phyloP scores from a whole-genome alignment of 2,888 invertebrate species.

The Hypolimnas misippus region DNA sequence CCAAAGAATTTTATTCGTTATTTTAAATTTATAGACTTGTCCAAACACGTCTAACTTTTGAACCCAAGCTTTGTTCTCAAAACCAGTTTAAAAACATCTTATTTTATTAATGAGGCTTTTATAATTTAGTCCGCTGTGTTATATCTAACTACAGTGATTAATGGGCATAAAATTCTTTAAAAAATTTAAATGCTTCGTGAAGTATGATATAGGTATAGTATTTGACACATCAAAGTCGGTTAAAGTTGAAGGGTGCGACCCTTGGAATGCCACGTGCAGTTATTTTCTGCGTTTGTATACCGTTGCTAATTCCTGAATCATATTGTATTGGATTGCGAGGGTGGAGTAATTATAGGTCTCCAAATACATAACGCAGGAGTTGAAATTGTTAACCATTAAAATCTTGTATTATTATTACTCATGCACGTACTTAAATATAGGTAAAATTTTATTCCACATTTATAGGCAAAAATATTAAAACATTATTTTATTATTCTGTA shows the following conservation, averaged over 20 bases:
- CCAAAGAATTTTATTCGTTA: constrained; percentile 6
- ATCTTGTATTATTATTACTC: too few species aligned
- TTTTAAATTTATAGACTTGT: constrained; percentile 29
- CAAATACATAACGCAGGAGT: background rate
- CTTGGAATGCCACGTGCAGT: constrained; percentile 60
- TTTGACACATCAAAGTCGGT: constrained; percentile 22
- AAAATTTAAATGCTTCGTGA: background rate
- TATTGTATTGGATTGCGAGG: constrained; percentile 29
- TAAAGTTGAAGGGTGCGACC: constrained; percentile 60
- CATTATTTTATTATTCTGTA: too few species aligned
- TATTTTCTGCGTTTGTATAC: constrained; percentile 62
- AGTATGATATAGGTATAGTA: background rate
- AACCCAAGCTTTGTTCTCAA: constrained; percentile 19
- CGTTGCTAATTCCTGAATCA: constrained; percentile 57
- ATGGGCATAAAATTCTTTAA: background rate
- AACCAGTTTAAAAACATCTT: constrained; percentile 33
- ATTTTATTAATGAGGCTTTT: constrained; percentile 25
- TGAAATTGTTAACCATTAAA: background rate
- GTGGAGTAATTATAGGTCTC: background rate
- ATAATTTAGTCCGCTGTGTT: constrained; percentile 7
- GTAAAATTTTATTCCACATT: too few species aligned
- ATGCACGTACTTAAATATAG: too few species aligned
- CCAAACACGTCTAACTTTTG: constrained; percentile 27
- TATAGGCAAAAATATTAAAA: too few species aligned
- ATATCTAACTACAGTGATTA: constrained; percentile 18